Percentiles rank a stretch among this genome's conserved stretches.
Conservation (phyloP, 1,140 invertebrate species). For the Aphelinus atriplicis region DNA sequence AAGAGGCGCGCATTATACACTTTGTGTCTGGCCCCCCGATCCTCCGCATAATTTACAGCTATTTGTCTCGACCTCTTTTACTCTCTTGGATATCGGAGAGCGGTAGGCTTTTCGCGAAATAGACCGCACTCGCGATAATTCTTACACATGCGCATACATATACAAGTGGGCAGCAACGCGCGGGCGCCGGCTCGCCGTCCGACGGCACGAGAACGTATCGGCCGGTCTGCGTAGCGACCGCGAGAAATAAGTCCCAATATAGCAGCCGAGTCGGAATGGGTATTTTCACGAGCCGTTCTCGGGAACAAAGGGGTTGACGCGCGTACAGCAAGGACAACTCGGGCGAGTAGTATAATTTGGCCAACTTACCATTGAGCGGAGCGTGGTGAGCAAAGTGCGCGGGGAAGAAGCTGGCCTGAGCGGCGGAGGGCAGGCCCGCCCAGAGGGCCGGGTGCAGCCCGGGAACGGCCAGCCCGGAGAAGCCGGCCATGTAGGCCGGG, state of each 20-base stretch:
- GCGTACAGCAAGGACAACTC: not conserved
- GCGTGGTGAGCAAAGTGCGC: constrained; percentile 59
- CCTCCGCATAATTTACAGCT: no score
- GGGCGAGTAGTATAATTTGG: constrained; percentile 35
- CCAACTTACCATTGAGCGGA: constrained; percentile 56
- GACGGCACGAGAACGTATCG: no score
- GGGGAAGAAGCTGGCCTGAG: constrained; percentile 56
- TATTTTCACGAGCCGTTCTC: not conserved
- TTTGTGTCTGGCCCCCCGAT: no score
- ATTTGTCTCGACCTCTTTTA: no score
- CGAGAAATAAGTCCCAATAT: not conserved
- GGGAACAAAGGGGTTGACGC: not conserved
- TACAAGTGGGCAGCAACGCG: no score
- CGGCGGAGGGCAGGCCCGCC: constrained; percentile 49
- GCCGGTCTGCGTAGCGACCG: no score
- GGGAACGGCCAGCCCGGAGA: constrained; percentile 47
- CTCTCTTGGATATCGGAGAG: no score
- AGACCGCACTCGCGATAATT: no score
- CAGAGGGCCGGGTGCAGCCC: constrained; percentile 56
- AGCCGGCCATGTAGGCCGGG: constrained; percentile 57
- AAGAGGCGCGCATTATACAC: no score
- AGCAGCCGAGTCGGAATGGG: not conserved
- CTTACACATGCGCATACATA: no score
- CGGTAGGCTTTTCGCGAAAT: no score
- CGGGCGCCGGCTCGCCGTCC: no score